phyloP scores from a whole-genome alignment of 2,888 invertebrate genomes.

The Pachydiplax longipennis region DNA sequence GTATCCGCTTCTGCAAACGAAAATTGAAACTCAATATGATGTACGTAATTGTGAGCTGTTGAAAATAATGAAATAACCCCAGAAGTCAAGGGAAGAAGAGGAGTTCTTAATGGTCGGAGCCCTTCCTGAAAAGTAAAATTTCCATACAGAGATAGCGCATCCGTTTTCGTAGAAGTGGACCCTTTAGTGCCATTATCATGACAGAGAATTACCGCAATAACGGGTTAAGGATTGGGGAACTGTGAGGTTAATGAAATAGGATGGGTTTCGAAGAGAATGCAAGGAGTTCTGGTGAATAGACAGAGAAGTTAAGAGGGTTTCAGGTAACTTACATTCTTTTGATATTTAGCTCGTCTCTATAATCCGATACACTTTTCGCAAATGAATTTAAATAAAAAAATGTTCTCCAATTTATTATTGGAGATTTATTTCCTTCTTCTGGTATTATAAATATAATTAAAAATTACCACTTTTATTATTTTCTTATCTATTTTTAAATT shows the following conservation, averaged over 20 bases:
- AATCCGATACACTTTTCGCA: neutral
- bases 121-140: neutral
- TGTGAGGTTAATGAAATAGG: neutral
- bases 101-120: neutral
- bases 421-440: too few species aligned
- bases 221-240: neutral
- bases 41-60: neutral
- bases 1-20: too few species aligned
- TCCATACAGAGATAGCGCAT: neutral
- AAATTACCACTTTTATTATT: too few species aligned
- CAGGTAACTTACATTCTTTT: neutral
- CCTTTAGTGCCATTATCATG: neutral
- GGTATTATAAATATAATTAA: too few species aligned
- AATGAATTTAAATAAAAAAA: too few species aligned
- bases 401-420: too few species aligned
- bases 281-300: neutral
- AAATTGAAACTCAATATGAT: too few species aligned
- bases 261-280: neutral
- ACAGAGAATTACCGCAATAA: neutral
- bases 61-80: neutral
- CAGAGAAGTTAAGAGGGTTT: neutral
- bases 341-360: neutral
- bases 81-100: neutral
- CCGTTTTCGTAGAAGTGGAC: neutral
- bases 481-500: too few species aligned